Evolutionary conservation across 2,888 invertebrate species (phyloP), one percentile per base, ranked within the genome.

Genomic region (Leptinotarsa haldemani): DNA sequence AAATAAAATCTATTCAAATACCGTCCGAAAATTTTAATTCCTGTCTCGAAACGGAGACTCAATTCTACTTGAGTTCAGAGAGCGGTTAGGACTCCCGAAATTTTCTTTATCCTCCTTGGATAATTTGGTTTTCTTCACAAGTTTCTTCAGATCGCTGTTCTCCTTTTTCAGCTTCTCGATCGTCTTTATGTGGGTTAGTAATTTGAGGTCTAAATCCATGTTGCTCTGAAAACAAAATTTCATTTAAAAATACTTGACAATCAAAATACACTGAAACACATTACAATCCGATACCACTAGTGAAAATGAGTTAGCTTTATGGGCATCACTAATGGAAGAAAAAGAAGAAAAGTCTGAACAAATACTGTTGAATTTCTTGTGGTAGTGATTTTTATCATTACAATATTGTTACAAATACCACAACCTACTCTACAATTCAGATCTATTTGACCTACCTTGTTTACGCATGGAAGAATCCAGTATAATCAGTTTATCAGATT

Each of bases 91-190:
- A 76, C 87, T 87, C 25, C 82, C 82, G 20, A 88, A 74, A 80
- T 90, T 90, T 79, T 90, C 90, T 80, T 90, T 90, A 70, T 89
- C 88, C 70, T 87, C 81, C 50, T 80, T 77, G 56, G 82, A 79
- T 47, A 82, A 74, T 58, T 85, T 85, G 69, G 83, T 84, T 78
- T 84, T 85, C 67, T 85, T 87, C 56, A 87, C 83, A 18, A 83
- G 80, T 80, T 85, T 83, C 46, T 81, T 82, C 47, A 83, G 46
- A 30, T 83, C 78, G n/a, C 80, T 73, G 61, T 84, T 76, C 77
- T 87, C 86, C 58, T 84, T 84, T 73, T 82, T 87, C 15, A 88
- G 79, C 78, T 88, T 89, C 71, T 89, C 89, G 48, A 88, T 87
- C 2, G 78, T 83, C 73, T 86, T 87, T 20, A 82, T 80, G 71